Percentiles rank a stretch among this genome's conserved stretches.
phyloP scores from a whole-genome alignment of 1,140 invertebrate species.

The Danaus plexippus region DNA sequence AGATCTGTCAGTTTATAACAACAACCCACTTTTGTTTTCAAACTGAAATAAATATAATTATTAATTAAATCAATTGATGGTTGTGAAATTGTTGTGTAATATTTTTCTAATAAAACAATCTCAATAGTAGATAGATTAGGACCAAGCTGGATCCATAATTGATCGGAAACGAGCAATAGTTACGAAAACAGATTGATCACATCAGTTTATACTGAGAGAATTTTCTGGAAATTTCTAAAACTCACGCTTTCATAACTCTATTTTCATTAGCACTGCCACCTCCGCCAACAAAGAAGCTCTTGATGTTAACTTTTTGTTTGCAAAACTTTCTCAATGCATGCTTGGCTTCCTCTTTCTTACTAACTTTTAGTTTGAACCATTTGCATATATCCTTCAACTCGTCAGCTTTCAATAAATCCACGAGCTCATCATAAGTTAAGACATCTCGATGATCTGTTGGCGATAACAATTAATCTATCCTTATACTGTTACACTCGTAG shows the following conservation, averaged over 20 bases:
- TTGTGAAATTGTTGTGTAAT: background rate
- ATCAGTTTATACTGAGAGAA: too few species aligned
- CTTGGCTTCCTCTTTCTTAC: slow-evolving; percentile 32
- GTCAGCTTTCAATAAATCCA: slow-evolving; percentile 32
- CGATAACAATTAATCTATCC: background rate
- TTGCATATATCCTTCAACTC: slow-evolving; percentile 45
- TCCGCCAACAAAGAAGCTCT: slow-evolving; percentile 28
- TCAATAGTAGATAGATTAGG: too few species aligned
- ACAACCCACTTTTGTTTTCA: slow-evolving; percentile 31
- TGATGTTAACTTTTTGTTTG: slow-evolving; percentile 31
- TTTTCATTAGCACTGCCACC: slow-evolving; percentile 27
- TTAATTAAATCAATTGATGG: background rate
- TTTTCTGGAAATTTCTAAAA: slow-evolving; percentile 4
- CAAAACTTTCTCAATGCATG: slow-evolving; percentile 25
- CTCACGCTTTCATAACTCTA: slow-evolving; percentile 36
- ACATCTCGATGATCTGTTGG: slow-evolving; percentile 22
- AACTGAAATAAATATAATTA: slow-evolving; percentile 32
- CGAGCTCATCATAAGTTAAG: slow-evolving; percentile 36
- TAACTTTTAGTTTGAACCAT: slow-evolving; percentile 36
- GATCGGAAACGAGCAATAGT: too few species aligned
- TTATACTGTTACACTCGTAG: slow-evolving; percentile 8
- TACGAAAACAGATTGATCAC: too few species aligned
- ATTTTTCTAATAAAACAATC: too few species aligned
- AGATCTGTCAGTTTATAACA: slow-evolving; percentile 43
- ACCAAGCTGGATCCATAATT: too few species aligned